A percentile compares a stretch with the other conserved stretches of the same genome.
Evolutionary conservation across 2,888 invertebrate species (phyloP).

Genomic region (Thymelicus sylvestris): DNA sequence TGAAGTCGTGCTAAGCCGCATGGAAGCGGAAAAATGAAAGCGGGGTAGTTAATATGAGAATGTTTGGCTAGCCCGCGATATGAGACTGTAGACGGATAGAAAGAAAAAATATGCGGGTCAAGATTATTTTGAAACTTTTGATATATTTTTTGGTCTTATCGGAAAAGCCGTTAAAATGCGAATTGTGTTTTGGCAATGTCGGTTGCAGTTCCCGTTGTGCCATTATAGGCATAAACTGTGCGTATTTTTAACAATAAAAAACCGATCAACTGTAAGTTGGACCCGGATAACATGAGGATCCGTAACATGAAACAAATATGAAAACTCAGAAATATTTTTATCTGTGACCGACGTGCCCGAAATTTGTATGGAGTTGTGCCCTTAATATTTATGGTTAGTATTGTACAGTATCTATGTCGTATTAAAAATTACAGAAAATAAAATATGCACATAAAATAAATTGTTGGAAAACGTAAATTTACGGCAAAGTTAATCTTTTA

Average conservation of each 20-base stretch:
- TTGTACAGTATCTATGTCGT: too few relatives aligned
- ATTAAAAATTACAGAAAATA: too few relatives aligned
- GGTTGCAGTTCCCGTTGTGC: not conserved
- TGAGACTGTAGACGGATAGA: slow-evolving; percentile 53
- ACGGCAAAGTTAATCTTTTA: too few relatives aligned
- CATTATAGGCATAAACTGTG: not conserved
- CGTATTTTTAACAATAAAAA: not conserved
- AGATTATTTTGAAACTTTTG: slow-evolving; percentile 9
- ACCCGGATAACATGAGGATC: not conserved
- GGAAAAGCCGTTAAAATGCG: not conserved
- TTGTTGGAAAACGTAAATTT: too few relatives aligned
- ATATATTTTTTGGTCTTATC: not conserved
- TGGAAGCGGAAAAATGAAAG: slow-evolving; percentile 80
- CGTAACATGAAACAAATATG: too few relatives aligned
- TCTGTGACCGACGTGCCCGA: too few relatives aligned
- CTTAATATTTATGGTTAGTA: too few relatives aligned
- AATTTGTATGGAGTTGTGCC: too few relatives aligned
- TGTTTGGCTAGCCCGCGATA: slow-evolving; percentile 59
- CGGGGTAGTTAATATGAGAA: slow-evolving; percentile 76
- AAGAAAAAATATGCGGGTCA: slow-evolving; percentile 17
- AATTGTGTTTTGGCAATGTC: not conserved
- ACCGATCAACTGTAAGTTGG: not conserved
- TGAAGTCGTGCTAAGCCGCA: slow-evolving; percentile 80
- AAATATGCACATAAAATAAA: too few relatives aligned
- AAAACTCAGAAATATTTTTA: too few relatives aligned